A percentile compares a stretch with the other conserved stretches of the same genome.
These are phyloP conservation scores for Naso thynnoides DNA, from an alignment of 2,797 vertebrate species.

Conservation along the genomic window DNA sequence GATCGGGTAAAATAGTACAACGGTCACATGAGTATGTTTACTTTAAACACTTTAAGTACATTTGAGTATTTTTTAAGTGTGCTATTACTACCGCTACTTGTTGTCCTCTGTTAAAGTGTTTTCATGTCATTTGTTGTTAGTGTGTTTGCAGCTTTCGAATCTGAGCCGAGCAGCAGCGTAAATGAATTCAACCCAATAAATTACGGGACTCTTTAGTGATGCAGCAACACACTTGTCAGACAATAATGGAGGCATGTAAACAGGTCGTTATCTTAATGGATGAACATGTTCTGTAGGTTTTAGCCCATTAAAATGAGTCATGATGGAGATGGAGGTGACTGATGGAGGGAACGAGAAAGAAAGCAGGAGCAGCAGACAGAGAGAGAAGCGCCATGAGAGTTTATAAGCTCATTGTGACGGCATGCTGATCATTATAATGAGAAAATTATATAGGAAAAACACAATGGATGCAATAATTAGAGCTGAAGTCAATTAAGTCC, in stretches of 20 bases:
- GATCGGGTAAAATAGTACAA: too few relatives aligned
- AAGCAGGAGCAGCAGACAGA: not conserved
- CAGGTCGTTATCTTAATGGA: constrained; percentile 34
- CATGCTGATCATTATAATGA: not conserved
- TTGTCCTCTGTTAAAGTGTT: too few relatives aligned
- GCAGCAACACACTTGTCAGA: constrained; percentile 6
- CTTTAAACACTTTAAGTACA: too few relatives aligned
- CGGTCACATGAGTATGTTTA: too few relatives aligned
- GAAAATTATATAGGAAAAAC: not conserved
- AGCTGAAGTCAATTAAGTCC: not conserved
- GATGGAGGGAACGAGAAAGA: constrained; percentile 2
- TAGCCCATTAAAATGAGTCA: not conserved
- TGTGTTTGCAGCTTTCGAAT: too few relatives aligned
- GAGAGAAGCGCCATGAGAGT: not conserved
- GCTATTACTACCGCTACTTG: too few relatives aligned
- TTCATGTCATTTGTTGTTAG: too few relatives aligned
- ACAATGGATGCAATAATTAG: not conserved
- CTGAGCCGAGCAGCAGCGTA: not conserved
- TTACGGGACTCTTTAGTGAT: not conserved
- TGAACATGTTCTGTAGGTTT: constrained; percentile 30
- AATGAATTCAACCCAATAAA: not conserved
- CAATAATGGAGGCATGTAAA: constrained; percentile 30
- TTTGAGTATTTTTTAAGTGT: too few relatives aligned
- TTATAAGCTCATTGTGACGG: not conserved
- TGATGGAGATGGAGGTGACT: constrained; percentile 4